phyloP scores from a whole-genome alignment of 2,888 invertebrate genomes.

The Petrolisthes cinctipes region DNA sequence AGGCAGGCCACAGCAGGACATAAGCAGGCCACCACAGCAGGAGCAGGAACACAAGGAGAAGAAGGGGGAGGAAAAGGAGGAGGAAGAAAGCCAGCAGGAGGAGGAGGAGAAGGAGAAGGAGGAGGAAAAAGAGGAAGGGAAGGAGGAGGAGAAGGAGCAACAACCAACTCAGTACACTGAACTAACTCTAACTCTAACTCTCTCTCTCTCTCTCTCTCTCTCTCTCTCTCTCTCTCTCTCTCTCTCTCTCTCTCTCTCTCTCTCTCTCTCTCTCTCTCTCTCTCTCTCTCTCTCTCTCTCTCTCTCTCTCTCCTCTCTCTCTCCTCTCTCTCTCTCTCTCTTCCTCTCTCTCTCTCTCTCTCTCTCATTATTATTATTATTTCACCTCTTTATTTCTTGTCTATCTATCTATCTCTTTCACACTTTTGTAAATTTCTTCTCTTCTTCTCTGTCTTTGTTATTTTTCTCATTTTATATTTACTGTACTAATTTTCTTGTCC shows the following conservation, averaged over 20 bases:
- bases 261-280: too few species aligned
- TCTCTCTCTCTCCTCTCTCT: constrained; percentile 6
- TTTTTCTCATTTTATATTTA: not conserved
- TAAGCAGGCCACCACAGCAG: too few species aligned
- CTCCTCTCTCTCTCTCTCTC: not conserved
- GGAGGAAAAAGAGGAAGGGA: not conserved
- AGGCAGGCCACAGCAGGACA: not conserved
- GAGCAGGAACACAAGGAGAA: not conserved
- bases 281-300: not conserved
- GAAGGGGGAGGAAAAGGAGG: not conserved
- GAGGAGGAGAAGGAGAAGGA: not conserved
- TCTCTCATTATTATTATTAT: not conserved
- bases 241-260: not conserved
- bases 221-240: not conserved
- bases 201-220: not conserved
- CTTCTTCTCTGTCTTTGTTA: not conserved
- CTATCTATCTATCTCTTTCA: not conserved
- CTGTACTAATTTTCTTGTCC: not conserved
- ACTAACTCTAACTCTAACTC: not conserved
- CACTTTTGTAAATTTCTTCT: not conserved
- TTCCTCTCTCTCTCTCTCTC: not conserved
- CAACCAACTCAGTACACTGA: not conserved
- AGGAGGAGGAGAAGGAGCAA: not conserved
- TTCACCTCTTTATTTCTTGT: not conserved
- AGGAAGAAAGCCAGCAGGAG: not conserved